A percentile compares a stretch with the other conserved stretches of the same genome.
These are phyloP conservation scores for Trachelus iudaicus DNA, from an alignment of 2,888 invertebrate genomes.

Conservation along the genomic window DNA sequence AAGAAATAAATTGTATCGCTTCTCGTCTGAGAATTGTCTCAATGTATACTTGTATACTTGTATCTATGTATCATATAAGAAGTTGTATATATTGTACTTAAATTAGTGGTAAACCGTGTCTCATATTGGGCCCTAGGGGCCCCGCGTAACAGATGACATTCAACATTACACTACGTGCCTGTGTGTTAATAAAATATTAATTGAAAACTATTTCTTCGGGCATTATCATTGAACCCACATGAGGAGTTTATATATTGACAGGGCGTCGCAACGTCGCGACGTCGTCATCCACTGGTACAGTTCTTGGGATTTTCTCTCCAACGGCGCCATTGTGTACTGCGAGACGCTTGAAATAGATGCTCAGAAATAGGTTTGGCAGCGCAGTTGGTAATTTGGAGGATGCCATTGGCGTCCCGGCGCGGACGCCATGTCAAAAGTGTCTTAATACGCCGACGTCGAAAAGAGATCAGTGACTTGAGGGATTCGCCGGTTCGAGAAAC, in stretches of 20 bases:
- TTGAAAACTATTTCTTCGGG: neutral
- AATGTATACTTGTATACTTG: neutral
- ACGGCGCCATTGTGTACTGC: neutral
- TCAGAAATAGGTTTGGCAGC: constrained; percentile 28
- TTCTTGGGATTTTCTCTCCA: neutral
- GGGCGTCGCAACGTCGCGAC: neutral
- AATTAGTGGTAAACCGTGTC: constrained; percentile 26
- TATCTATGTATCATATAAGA: constrained; percentile 27
- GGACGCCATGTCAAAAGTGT: neutral
- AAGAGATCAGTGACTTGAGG: neutral
- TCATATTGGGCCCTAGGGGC: neutral
- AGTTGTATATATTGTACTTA: constrained; percentile 46
- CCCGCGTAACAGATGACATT: neutral
- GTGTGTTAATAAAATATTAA: neutral
- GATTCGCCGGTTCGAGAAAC: neutral
- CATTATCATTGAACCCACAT: neutral
- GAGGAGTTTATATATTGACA: neutral
- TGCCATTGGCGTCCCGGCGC: neutral
- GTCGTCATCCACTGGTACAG: neutral
- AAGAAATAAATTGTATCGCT: neutral
- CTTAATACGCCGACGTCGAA: neutral
- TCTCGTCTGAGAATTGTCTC: neutral
- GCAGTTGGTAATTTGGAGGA: neutral
- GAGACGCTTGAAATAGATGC: constrained; percentile 30
- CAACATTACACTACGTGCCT: neutral